These are phyloP conservation scores for Chalcosyrphus nemorum DNA, from an alignment of 2,888 invertebrate genomes.

Conservation along the genomic window DNA sequence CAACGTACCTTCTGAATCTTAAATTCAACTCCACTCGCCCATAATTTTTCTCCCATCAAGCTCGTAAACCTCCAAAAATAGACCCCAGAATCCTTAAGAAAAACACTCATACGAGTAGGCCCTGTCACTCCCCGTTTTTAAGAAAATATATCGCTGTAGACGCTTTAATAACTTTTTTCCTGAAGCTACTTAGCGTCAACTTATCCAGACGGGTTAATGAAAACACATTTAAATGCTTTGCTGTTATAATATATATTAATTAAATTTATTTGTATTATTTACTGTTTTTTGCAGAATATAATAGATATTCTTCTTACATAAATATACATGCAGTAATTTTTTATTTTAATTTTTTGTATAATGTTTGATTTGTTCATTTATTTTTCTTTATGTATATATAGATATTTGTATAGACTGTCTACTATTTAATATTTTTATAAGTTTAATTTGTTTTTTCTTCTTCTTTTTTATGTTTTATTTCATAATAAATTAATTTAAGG, in stretches of 20 bases:
- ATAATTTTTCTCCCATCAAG: not conserved
- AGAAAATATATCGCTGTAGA: constrained; percentile 48
- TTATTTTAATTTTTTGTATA: constrained; percentile 71
- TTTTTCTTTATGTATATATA: constrained; percentile 55
- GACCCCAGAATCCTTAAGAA: not conserved
- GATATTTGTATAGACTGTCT: constrained; percentile 67
- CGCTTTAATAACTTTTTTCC: constrained; percentile 58
- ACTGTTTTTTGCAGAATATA: constrained; percentile 52
- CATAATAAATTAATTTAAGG: constrained; percentile 51
- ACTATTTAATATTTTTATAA: constrained; percentile 46
- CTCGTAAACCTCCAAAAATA: not conserved
- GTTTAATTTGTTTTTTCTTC: constrained; percentile 31
- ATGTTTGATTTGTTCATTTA: constrained; percentile 23
- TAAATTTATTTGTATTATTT: constrained; percentile 53
- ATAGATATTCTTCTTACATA: constrained; percentile 66
- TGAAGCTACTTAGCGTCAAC: constrained; percentile 64
- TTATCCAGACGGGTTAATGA: constrained; percentile 41
- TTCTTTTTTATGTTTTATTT: constrained; percentile 16
- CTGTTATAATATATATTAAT: constrained; percentile 56
- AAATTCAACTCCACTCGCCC: not conserved
- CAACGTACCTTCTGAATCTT: not conserved
- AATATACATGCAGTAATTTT: constrained; percentile 67
- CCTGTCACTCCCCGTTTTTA: not conserved
- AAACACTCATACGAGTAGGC: not conserved
- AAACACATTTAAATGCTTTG: constrained; percentile 1